phyloP scores from a whole-genome alignment of 2,888 invertebrate genomes.

The Clivina fossor region DNA sequence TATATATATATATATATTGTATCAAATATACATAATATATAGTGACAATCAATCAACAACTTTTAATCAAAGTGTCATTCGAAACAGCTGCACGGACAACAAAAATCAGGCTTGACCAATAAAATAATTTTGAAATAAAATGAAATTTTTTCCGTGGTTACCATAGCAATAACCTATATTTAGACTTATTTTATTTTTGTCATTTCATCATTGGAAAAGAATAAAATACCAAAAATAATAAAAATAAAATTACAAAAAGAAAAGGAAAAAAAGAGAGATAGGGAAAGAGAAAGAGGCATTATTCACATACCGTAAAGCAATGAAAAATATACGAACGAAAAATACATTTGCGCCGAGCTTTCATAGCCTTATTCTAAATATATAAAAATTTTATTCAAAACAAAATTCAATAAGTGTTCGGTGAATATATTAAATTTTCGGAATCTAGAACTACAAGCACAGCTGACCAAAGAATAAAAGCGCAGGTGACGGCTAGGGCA shows the following conservation, averaged over 20 bases:
- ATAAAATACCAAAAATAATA: conserved; percentile 14
- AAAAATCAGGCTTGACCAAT: neutral
- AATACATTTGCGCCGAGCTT: no score
- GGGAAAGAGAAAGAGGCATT: conserved; percentile 4
- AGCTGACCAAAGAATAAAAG: conserved; percentile 31
- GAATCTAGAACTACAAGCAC: no score
- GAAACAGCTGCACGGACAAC: no score
- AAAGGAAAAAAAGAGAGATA: conserved; percentile 8
- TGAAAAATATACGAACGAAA: conserved; percentile 19
- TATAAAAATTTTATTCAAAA: conserved; percentile 32
- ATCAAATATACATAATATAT: no score
- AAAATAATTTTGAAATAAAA: conserved; percentile 16
- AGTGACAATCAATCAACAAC: no score
- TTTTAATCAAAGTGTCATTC: no score
- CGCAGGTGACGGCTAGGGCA: conserved; percentile 16
- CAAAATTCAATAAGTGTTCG: conserved; percentile 32
- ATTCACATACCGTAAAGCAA: conserved; percentile 18
- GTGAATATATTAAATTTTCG: conserved; percentile 30
- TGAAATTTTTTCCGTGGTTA: no score
- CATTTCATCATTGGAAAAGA: conserved; percentile 6
- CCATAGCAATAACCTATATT: conserved; percentile 8
- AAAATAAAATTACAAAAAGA: conserved; percentile 15
- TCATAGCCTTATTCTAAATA: conserved; percentile 10
- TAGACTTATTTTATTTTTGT: conserved; percentile 13
- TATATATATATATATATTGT: no score